A percentile compares a stretch with the other conserved stretches of the same genome.
Conservation (phyloP, 2,797 vertebrate genomes). For the Myotis myotis region DNA sequence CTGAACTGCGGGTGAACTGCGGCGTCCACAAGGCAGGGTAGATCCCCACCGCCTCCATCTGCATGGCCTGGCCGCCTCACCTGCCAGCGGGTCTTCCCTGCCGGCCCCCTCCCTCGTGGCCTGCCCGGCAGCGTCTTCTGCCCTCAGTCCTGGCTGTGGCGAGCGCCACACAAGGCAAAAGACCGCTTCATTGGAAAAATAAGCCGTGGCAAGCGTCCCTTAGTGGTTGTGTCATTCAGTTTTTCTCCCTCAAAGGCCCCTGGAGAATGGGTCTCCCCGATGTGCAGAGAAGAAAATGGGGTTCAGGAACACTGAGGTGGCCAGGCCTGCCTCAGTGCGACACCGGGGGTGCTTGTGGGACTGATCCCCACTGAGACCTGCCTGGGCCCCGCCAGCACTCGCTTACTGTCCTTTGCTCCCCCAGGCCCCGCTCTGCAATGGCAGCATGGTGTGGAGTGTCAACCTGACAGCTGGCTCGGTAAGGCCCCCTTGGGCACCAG, state of each 20-base stretch:
- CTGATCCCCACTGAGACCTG: neutral
- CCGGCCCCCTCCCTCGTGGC: neutral
- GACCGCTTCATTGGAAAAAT: no score
- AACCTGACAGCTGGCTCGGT: conserved; percentile 41
- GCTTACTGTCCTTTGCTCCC: neutral
- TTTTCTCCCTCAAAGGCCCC: neutral
- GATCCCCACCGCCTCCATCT: neutral
- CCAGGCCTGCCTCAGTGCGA: neutral
- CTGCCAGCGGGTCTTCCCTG: neutral
- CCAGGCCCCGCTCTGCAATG: conserved; percentile 60
- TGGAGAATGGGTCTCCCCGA: neutral
- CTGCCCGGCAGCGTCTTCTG: neutral
- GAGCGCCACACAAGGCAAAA: neutral
- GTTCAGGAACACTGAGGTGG: neutral
- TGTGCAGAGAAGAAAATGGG: neutral
- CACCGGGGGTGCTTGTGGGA: neutral
- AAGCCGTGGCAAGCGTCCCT: neutral
- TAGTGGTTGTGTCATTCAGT: neutral
- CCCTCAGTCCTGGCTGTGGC: neutral
- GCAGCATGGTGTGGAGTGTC: conserved; percentile 73
- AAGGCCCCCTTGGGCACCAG: neutral
- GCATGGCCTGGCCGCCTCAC: neutral
- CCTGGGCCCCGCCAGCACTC: neutral
- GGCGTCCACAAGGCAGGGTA: neutral
- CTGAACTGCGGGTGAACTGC: neutral